Conservation (phyloP, 1,140 invertebrate species). For the Paracyclopina nana region DNA sequence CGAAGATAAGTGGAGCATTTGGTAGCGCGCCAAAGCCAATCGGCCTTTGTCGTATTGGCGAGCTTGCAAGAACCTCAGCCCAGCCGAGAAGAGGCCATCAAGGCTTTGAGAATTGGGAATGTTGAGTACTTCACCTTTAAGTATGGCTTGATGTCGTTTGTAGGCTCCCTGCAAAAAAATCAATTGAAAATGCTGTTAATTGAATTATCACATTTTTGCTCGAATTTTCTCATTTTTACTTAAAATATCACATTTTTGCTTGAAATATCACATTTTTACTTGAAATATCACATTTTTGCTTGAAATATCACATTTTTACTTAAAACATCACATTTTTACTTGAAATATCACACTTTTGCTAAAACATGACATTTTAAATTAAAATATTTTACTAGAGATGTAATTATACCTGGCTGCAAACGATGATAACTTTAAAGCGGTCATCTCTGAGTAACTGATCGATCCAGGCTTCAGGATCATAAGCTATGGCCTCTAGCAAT, state of each 20-base stretch:
- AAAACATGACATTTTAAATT: no score
- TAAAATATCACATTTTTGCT: no score
- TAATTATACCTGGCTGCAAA: no score
- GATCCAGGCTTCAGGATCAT: constrained; percentile 5
- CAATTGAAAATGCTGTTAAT: background rate
- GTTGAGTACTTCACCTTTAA: background rate
- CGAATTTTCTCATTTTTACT: no score
- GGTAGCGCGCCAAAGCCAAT: constrained; percentile 1
- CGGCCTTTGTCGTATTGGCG: background rate
- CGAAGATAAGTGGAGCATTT: background rate
- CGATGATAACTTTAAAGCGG: constrained; percentile 4
- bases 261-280: no score
- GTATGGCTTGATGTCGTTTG: constrained; percentile 2
- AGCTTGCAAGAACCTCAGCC: constrained; percentile 4
- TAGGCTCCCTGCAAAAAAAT: constrained; percentile 4
- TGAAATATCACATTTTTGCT: no score
- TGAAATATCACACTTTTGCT: no score
- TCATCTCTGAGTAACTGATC: constrained; percentile 3
- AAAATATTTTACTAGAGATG: no score
- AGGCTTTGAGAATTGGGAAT: background rate
- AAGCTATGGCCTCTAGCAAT: constrained; percentile 1
- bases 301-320: no score
- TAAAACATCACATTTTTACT: no score
- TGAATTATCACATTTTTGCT: background rate
- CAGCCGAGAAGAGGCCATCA: constrained; percentile 6